Base-by-base conservation (phyloP, 2,113 vertebrate genomes). In the Scartelaos histophorus region DNA sequence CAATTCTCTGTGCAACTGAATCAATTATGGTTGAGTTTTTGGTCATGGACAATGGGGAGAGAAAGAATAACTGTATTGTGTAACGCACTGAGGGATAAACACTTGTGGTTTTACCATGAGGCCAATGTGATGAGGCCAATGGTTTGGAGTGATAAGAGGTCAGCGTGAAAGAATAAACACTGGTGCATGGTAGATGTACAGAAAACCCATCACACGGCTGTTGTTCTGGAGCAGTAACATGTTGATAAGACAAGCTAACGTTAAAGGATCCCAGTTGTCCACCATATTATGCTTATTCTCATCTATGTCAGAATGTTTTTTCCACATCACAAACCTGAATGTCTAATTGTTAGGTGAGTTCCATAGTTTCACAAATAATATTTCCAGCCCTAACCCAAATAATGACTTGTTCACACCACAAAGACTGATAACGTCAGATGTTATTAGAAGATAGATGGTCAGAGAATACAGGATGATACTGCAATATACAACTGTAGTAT, bases 1-100 rank as follows among this genome's bases (percentile, higher is more conserved):
- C 66, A 43, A 9, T 10, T 43, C 38, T 67, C 70, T 73, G 34
- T 1, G 11, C 56, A 76, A 76, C 38, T 34, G 73, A 78, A 79
- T 49, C 34, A 10, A 71, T 58, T 79, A 65, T 69, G 22, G 7
- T n/a, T 47, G 46, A 12, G 46, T 47, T 47, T 47, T 13, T 54
- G 51, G 51, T 54, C 19, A 54, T n/a, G 10, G 17, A 53, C 17
- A 53, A 49, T 9, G 19, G 19, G 10, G 2, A 64, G 35, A 38
- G 51, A 15, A 51, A 66, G 71, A 76, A 70, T 49, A 68, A n/a
- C 11, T 67, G 13, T 57, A 34, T 60, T 24, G 67, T 16, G 25
- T 65, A 29, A 43, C 47, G 43, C 58, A 34, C 13, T 25, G 24
- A 9, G 25, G 5, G 24, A 34, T 61, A 15, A 34, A 25, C 15